A percentile compares a stretch with the other conserved stretches of the same genome.
Evolutionary conservation across 1,140 invertebrate genomes (phyloP).

Genomic region (Drosophila takahashii): DNA sequence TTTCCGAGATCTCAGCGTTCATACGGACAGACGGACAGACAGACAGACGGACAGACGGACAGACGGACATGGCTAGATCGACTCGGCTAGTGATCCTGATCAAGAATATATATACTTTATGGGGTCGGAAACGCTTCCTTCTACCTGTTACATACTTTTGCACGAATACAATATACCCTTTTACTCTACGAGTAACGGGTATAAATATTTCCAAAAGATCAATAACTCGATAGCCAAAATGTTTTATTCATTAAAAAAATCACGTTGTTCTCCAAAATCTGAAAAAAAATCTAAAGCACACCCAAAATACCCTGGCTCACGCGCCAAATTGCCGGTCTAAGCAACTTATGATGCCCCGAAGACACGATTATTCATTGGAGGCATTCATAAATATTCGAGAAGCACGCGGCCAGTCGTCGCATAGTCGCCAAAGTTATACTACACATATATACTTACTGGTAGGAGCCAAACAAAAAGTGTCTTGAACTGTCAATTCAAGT

Average conservation of each 20-base stretch:
- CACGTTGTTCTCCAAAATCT: background rate
- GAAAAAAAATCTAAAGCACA: constrained; percentile 5
- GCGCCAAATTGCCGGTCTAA: constrained; percentile 44
- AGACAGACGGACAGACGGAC: too few species aligned
- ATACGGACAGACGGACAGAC: too few species aligned
- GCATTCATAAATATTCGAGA: constrained; percentile 74
- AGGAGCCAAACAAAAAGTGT: constrained; percentile 75
- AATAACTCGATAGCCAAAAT: background rate
- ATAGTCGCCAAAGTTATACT: constrained; percentile 26
- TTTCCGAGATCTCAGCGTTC: too few species aligned
- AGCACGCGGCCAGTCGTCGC: constrained; percentile 58
- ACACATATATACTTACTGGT: background rate
- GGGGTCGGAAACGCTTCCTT: too few species aligned
- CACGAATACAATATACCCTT: too few species aligned
- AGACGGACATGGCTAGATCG: too few species aligned
- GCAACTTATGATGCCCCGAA: constrained; percentile 45
- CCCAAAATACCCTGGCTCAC: constrained; percentile 36
- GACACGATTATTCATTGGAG: constrained; percentile 59
- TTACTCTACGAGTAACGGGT: too few species aligned
- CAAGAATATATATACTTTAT: too few species aligned
- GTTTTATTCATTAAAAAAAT: constrained; percentile 3
- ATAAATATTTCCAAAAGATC: background rate
- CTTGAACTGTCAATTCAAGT: constrained; percentile 84
- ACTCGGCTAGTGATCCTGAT: too few species aligned
- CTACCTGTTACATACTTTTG: too few species aligned